phyloP scores from a whole-genome alignment of 2,888 invertebrate species.

The Dioctria rufipes region DNA sequence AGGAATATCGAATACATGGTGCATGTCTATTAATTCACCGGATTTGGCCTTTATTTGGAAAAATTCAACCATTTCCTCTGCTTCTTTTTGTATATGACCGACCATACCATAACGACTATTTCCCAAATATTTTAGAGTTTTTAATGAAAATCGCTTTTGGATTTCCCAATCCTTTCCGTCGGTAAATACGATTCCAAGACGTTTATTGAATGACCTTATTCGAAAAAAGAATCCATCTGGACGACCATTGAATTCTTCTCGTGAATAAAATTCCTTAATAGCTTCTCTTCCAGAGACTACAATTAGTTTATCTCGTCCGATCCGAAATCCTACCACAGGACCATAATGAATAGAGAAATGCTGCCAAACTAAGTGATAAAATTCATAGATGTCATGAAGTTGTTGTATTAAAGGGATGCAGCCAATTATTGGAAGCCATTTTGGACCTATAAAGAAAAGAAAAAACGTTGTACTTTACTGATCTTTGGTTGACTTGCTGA shows the following conservation, averaged over 20 bases:
- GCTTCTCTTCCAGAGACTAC: constrained; percentile 77
- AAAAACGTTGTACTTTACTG: too few species aligned
- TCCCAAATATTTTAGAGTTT: constrained; percentile 77
- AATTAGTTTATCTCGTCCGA: constrained; percentile 77
- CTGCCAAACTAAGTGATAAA: constrained; percentile 76
- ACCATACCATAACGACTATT: constrained; percentile 74
- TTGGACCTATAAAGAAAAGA: constrained; percentile 71
- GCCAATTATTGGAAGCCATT: constrained; percentile 74
- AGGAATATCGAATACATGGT: constrained; percentile 75
- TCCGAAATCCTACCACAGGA: constrained; percentile 77
- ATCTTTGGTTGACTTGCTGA: too few species aligned
- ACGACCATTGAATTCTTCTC: constrained; percentile 79
- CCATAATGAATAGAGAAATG: constrained; percentile 76
- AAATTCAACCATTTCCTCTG: constrained; percentile 72
- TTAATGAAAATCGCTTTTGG: constrained; percentile 78
- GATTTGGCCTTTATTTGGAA: constrained; percentile 67
- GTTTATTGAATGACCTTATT: constrained; percentile 78
- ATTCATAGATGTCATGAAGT: constrained; percentile 66
- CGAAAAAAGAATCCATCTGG: constrained; percentile 81
- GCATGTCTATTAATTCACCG: constrained; percentile 71
- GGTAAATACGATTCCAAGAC: constrained; percentile 79
- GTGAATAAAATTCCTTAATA: constrained; percentile 75
- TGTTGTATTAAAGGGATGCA: constrained; percentile 70
- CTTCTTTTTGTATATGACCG: constrained; percentile 75
- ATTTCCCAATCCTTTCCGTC: constrained; percentile 79